phyloP scores from a whole-genome alignment of 2,888 invertebrate genomes.

The Esperia sulphurella region DNA sequence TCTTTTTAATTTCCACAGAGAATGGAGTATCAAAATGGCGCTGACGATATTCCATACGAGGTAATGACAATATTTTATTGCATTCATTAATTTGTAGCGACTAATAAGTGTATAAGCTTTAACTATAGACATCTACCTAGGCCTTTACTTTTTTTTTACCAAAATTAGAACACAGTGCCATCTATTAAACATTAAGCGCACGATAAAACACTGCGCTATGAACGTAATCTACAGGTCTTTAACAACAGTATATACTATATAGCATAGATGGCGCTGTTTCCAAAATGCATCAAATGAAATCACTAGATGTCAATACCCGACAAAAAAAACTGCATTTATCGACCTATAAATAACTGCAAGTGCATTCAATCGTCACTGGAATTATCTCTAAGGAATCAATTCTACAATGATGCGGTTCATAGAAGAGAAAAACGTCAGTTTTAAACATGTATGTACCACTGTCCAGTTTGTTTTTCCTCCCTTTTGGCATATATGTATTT shows the following conservation, averaged over 20 bases:
- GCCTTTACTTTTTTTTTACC: too few species aligned
- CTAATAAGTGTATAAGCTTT: too few species aligned
- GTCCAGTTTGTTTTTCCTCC: too few species aligned
- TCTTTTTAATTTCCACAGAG: slow-evolving; percentile 22
- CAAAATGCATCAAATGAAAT: slow-evolving; percentile 3
- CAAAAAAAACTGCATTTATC: not conserved
- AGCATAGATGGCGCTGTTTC: slow-evolving; percentile 18
- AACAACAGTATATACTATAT: not conserved
- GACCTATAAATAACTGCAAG: slow-evolving; percentile 19
- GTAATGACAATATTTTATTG: slow-evolving; percentile 18
- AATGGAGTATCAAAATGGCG: slow-evolving; percentile 33
- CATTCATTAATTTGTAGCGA: too few species aligned
- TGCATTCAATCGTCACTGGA: not conserved
- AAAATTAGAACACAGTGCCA: too few species aligned
- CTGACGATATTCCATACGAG: slow-evolving; percentile 24
- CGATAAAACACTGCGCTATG: not conserved
- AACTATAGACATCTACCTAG: too few species aligned
- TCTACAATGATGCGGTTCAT: slow-evolving; percentile 23
- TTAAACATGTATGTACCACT: slow-evolving; percentile 30
- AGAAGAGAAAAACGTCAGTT: slow-evolving; percentile 29
- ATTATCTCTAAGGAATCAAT: not conserved
- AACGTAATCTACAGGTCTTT: not conserved
- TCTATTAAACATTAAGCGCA: not conserved
- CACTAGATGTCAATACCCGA: slow-evolving; percentile 1
- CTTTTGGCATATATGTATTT: too few species aligned